Percentiles rank a stretch among this genome's conserved stretches.
These are phyloP conservation scores for Drosophila baimaii DNA, from an alignment of 1,140 invertebrate genomes.

Conservation along the genomic window DNA sequence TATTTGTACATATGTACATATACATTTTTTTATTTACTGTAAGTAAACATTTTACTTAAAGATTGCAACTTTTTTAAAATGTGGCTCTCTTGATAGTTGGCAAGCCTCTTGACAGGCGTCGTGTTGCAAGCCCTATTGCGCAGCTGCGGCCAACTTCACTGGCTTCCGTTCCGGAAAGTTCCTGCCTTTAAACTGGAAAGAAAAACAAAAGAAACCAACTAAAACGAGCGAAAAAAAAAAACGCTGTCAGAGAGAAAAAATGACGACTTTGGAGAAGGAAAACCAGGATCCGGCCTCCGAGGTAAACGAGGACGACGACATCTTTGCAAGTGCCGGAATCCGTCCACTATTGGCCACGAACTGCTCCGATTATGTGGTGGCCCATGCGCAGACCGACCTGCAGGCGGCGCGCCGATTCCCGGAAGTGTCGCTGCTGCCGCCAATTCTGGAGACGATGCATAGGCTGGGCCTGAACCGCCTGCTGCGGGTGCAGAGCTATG, in stretches of 20 bases:
- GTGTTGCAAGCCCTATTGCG: no score
- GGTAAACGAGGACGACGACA: neutral
- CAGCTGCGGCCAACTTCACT: no score
- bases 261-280: no score
- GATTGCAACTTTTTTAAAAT: no score
- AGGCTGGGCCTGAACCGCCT: constrained; percentile 26
- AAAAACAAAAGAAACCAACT: neutral
- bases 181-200: no score
- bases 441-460: constrained; percentile 45
- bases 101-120: no score
- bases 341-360: constrained; percentile 36
- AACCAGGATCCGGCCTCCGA: no score
- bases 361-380: constrained; percentile 51
- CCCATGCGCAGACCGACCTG: constrained; percentile 12
- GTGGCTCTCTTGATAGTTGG: no score
- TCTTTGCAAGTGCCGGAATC: fast-evolving
- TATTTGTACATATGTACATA: no score
- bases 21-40: no score
- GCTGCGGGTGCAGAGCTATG: constrained; percentile 61
- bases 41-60: no score
- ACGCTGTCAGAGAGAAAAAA: neutral
- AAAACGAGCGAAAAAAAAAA: neutral
- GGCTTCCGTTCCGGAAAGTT: no score
- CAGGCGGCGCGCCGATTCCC: constrained; percentile 25
- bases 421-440: constrained; percentile 40